phyloP scores from a whole-genome alignment of 2,797 vertebrate species.

The Corythornis leucogaster region DNA sequence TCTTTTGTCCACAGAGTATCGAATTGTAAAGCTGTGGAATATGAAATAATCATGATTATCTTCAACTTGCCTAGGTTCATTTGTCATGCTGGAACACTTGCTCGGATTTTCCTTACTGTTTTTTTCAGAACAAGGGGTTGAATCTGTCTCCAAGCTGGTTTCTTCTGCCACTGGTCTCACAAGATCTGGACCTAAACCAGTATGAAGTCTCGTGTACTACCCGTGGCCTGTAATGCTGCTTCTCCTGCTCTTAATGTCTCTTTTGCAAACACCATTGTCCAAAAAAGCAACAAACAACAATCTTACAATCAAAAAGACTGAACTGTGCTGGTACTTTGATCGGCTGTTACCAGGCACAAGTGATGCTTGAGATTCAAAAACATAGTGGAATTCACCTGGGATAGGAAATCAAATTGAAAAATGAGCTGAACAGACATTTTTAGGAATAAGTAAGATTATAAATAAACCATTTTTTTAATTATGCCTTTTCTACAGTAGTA shows the following conservation, averaged over 20 bases:
- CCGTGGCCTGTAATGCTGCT: not conserved
- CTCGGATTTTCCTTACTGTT: not conserved
- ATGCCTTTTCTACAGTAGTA: not conserved
- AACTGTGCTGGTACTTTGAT: not conserved
- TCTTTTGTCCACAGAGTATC: constrained; percentile 34
- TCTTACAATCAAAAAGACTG: not conserved
- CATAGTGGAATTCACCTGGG: not conserved
- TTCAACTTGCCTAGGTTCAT: constrained; percentile 60
- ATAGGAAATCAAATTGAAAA: constrained; percentile 41
- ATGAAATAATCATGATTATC: constrained; percentile 63
- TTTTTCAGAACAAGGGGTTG: not conserved
- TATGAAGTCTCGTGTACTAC: not conserved
- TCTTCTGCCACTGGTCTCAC: not conserved
- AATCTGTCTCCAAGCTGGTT: not conserved
- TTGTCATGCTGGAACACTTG: constrained; percentile 25
- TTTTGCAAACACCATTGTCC: not conserved
- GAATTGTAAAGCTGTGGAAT: constrained; percentile 63
- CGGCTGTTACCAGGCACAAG: not conserved
- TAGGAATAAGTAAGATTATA: constrained; percentile 19
- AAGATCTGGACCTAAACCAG: not conserved
- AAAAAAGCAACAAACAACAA: not conserved
- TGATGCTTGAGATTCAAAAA: constrained; percentile 5
- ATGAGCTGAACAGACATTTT: constrained; percentile 43
- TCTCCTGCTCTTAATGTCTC: not conserved
- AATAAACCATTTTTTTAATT: constrained; percentile 39